Evolutionary conservation across 2,113 vertebrate genomes (phyloP).

Genomic region (Formicarius rufipectus): DNA sequence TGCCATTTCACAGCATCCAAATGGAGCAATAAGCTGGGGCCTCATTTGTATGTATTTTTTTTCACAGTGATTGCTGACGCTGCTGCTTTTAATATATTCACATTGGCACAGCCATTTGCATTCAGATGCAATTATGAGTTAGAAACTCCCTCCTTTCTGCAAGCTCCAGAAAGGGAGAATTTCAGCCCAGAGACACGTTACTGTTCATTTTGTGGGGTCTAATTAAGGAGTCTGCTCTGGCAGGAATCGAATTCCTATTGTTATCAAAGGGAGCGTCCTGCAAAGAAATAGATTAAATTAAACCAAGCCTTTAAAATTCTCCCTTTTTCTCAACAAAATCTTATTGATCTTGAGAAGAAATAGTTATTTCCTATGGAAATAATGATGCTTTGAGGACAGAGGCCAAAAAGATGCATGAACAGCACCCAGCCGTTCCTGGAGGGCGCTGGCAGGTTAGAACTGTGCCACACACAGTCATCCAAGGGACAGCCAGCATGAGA

Average conservation of each 20-base stretch:
- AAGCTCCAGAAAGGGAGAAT: slow-evolving; percentile 61
- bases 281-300: slow-evolving; percentile 65
- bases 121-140: slow-evolving; percentile 68
- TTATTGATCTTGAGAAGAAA: slow-evolving; percentile 54
- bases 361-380: slow-evolving; percentile 41
- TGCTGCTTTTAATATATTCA: slow-evolving; percentile 71
- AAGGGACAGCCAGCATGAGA: background rate
- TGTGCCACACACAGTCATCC: background rate
- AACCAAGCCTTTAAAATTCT: slow-evolving; percentile 38
- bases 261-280: slow-evolving; percentile 67
- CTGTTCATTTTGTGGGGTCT: slow-evolving; percentile 69
- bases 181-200: slow-evolving; percentile 67
- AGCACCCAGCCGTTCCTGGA: background rate
- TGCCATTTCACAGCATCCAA: slow-evolving; percentile 62
- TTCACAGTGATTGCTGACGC: slow-evolving; percentile 59
- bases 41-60: slow-evolving; percentile 63
- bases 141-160: slow-evolving; percentile 56
- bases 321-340: slow-evolving; percentile 17
- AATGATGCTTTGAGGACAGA: background rate
- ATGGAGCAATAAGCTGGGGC: slow-evolving; percentile 49
- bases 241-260: slow-evolving; percentile 66
- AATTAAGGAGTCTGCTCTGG: slow-evolving; percentile 69
- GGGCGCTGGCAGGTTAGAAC: background rate
- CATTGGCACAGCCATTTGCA: slow-evolving; percentile 67
- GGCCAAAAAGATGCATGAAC: background rate